Evolutionary conservation across 1,140 invertebrate species (phyloP).

Genomic region (Steinernema feltiae): DNA sequence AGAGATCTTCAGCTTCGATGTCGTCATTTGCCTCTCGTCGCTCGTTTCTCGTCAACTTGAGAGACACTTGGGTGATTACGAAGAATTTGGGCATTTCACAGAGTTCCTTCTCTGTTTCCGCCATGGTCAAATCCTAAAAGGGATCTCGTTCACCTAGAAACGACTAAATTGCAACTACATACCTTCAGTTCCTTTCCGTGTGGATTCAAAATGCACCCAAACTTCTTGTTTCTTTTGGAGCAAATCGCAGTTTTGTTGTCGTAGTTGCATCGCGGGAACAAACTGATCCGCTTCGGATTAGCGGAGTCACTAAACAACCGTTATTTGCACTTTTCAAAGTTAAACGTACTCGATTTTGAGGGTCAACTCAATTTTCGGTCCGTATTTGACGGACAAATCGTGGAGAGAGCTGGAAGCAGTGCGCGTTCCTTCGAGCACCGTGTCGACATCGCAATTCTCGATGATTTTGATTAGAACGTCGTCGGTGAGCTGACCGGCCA

Average conservation of each 20-base stretch:
- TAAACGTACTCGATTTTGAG: neutral
- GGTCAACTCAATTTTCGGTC: neutral
- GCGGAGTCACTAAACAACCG: neutral
- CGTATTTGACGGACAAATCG: neutral
- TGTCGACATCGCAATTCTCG: neutral
- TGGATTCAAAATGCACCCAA: neutral
- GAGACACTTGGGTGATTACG: neutral
- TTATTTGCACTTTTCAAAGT: neutral
- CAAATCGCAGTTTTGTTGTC: neutral
- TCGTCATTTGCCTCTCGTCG: neutral
- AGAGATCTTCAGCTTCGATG: neutral
- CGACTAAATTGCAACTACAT: neutral
- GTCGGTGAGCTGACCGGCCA: neutral
- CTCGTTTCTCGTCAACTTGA: neutral
- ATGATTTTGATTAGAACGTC: slow-evolving; percentile 1
- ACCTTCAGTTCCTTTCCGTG: neutral
- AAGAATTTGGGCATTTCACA: neutral
- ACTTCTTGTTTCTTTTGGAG: neutral
- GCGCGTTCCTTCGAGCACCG: neutral
- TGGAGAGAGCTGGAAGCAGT: neutral
- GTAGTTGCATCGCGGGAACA: neutral
- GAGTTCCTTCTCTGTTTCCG: neutral
- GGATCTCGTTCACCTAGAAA: neutral
- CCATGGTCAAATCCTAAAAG: neutral
- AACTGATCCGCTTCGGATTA: neutral